These are phyloP conservation scores for Latrodectus geometricus DNA, from an alignment of 1,140 invertebrate species.

Conservation along the genomic window DNA sequence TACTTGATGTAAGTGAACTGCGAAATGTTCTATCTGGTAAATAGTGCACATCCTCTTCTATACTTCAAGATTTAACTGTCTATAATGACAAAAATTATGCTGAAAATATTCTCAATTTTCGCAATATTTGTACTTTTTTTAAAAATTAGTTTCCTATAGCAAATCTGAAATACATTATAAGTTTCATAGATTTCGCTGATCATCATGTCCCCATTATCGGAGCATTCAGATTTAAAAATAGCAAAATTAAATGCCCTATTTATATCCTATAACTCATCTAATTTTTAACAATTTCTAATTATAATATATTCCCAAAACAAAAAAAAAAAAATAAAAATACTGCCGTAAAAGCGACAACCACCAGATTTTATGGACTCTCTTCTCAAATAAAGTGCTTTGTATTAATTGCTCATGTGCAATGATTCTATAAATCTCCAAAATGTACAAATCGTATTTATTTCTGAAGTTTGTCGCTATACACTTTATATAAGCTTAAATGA, in stretches of 20 bases:
- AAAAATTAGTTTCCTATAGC: constrained; percentile 13
- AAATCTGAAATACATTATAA: neutral
- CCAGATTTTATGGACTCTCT: constrained; percentile 1
- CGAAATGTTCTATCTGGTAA: constrained; percentile 22
- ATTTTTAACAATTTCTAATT: constrained; percentile 47
- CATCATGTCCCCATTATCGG: constrained; percentile 2
- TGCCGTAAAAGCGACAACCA: neutral
- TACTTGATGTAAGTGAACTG: constrained; percentile 42
- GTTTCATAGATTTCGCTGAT: constrained; percentile 23
- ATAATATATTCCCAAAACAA: neutral
- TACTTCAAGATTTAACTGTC: constrained; percentile 21
- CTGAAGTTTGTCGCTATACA: no score
- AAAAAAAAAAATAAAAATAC: constrained; percentile 47
- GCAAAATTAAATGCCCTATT: constrained; percentile 39
- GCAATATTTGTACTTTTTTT: constrained; percentile 57
- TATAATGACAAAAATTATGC: constrained; percentile 48
- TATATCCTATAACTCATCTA: constrained; percentile 36
- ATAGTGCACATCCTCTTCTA: constrained; percentile 19
- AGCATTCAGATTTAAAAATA: constrained; percentile 39
- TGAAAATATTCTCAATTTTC: constrained; percentile 46
- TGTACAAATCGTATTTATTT: no score
- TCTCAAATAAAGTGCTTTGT: constrained; percentile 41
- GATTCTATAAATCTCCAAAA: constrained; percentile 9
- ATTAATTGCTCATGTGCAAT: constrained; percentile 40
- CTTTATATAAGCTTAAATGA: no score